Base-by-base conservation (phyloP, 2,888 invertebrate species). In the Heterodera filipjevi region DNA sequence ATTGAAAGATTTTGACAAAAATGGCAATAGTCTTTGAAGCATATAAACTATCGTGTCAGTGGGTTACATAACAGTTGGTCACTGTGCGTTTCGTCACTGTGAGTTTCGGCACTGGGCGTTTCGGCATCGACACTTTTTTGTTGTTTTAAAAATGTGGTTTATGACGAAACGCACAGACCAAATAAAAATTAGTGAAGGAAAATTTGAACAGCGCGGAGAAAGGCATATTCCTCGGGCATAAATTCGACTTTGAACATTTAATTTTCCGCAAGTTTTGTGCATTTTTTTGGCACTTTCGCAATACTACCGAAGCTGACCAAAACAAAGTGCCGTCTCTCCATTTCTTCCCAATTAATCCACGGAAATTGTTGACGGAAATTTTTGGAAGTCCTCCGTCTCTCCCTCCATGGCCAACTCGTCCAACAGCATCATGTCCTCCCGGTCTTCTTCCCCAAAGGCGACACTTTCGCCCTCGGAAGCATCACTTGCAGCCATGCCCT, bases 261-360 rank as follows among this genome's bases (percentile, higher is more conserved):
- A 10, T 27, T 64, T 64, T 64, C 8, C 53, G 53, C 53, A 16
- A 14, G n/a, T 44, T 44, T 44, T 6, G 39, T 14, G 14, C 8
- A 30, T 33, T 53, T 14, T n/a, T 30, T 76, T 71, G 14, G 44
- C 19, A 85, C 85, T 76, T 86, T 83, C 1, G 87, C 86, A 3
- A 87, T 86, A 79, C 86, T 86, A 73, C 87, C 87, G 77, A 87
- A 87, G 30, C 84, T 83, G 44, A 87, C 85, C 44, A 87, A 75
- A 0, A 87, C 80, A 72, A 87, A 87, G n/a, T 79, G 81, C 27
- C 79, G 53, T 19, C 32, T 30, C 44, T 85, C 82, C 14, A 87
- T 77, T 39, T 79, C 71, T n/a, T 80, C 78, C 82, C 83, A 86
- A 71, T 85, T 80, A n/a, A 86, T 80, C 12, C 78, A 77, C 27